Conservation (phyloP, 2,113 vertebrate species). For the Psammodynastes pulverulentus region DNA sequence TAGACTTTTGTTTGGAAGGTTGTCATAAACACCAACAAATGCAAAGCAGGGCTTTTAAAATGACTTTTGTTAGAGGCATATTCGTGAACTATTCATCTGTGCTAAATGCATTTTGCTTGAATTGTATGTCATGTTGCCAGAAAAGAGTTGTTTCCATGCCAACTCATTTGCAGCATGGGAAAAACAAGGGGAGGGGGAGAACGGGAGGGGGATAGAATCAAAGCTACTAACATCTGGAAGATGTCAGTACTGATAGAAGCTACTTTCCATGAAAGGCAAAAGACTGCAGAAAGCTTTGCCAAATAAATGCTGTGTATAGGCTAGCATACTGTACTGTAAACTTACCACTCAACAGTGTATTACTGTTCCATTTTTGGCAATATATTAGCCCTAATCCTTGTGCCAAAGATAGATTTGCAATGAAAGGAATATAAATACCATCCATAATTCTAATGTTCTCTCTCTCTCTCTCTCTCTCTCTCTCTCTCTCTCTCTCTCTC, state of each 20-base stretch:
- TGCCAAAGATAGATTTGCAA: slow-evolving; percentile 55
- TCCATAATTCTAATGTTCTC: slow-evolving; percentile 35
- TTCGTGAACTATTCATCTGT: slow-evolving; percentile 80
- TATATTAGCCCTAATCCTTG: slow-evolving; percentile 58
- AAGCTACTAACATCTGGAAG: slow-evolving; percentile 81
- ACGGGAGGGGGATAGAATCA: slow-evolving; percentile 63
- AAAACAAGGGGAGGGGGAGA: slow-evolving; percentile 20
- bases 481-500: slow-evolving; percentile 38
- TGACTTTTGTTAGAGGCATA: slow-evolving; percentile 77
- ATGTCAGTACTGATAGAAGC: slow-evolving; percentile 75
- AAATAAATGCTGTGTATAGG: slow-evolving; percentile 65
- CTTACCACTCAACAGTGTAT: slow-evolving; percentile 58
- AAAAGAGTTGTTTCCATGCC: slow-evolving; percentile 84
- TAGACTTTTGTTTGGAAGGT: slow-evolving; percentile 65
- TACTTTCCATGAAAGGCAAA: slow-evolving; percentile 72
- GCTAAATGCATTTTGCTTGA: slow-evolving; percentile 82
- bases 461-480: slow-evolving; percentile 43
- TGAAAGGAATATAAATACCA: slow-evolving; percentile 58
- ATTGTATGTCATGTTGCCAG: slow-evolving; percentile 79
- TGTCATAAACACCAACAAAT: slow-evolving; percentile 74
- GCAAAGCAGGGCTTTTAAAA: slow-evolving; percentile 73
- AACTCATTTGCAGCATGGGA: slow-evolving; percentile 77
- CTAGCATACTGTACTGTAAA: slow-evolving; percentile 66
- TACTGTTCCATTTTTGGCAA: slow-evolving; percentile 63
- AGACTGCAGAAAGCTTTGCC: slow-evolving; percentile 66